A percentile compares a stretch with the other conserved stretches of the same genome.
Conservation (phyloP, 2,888 invertebrate species). For the Pristionchus exspectatus region DNA sequence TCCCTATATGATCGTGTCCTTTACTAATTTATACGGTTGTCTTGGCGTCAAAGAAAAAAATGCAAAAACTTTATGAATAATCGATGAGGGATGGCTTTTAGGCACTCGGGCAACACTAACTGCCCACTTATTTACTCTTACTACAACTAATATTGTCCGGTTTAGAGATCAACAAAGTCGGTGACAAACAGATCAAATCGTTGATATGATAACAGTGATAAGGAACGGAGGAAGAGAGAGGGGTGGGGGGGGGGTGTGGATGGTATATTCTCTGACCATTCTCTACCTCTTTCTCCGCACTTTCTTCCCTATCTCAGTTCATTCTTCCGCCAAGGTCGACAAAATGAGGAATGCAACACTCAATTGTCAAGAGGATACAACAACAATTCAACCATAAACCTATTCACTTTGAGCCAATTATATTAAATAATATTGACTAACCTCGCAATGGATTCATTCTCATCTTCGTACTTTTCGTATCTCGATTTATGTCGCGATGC, state of each 20-base stretch:
- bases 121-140: neutral
- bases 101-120: neutral
- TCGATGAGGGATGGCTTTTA: neutral
- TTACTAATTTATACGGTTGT: neutral
- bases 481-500: neutral
- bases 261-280: conserved; percentile 16
- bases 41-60: neutral
- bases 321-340: conserved; percentile 24
- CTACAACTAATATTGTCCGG: neutral
- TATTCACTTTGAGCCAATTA: neutral
- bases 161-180: conserved; percentile 11
- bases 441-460: neutral
- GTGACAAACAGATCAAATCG: neutral
- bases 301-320: conserved; percentile 28
- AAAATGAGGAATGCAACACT: neutral
- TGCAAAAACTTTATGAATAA: conserved; percentile 18
- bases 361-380: neutral
- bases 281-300: conserved; percentile 5
- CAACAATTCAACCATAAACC: neutral
- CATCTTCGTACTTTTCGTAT: neutral
- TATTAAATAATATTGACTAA: neutral
- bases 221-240: neutral
- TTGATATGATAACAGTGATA: conserved; percentile 39
- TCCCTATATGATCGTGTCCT: neutral
- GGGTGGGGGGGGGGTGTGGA: neutral